Evolutionary conservation across 1,140 invertebrate genomes (phyloP), one percentile per base, ranked within the genome.

Genomic region (Aphidius ervi): DNA sequence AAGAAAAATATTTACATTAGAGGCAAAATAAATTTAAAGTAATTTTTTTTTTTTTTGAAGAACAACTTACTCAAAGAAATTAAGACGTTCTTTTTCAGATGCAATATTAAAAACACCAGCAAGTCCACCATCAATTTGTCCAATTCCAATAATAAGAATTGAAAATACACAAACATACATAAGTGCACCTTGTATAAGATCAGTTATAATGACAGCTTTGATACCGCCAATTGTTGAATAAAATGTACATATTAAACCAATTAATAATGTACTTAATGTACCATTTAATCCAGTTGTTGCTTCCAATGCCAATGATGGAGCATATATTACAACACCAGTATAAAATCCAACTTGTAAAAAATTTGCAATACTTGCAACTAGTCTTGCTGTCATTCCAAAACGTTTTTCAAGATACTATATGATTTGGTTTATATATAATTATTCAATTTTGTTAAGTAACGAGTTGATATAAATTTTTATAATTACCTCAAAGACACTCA

Each of bases 261-360:
- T 89, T 6, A 89, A 80, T 39, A 94, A 68, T 57, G 97, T 91
- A 5, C 93, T 90, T 59, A 84, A 79, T 59, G 86, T 80, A 71
- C 87, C 85, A 46, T 87, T 87, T 9, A 94, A 74, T 6, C 90
- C 90, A 5, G 91, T 92, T 39, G 97, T 92, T 10, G 93, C 90
- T 76, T 94, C 92, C 10, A 98, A 70, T 1, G 95, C 93, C 59
- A 97, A 82, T 2, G 94, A 90, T 3, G 95, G 95, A 0, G 94
- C 95, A 76, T 94, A 97, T 0, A 97, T 80, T 1, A 97, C 94
- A 60, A 98, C 90, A 2, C 93, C 92, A 83, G 95, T 95, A 71
- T 97, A 96, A 9, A 98, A 72, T 23, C 92, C 79, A 85, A 94
- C 90, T 79, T 94, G 90, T 1, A 91, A 61, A 6, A 87, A 87